A percentile compares a stretch with the other conserved stretches of the same genome.
These are phyloP conservation scores for Nasonia vitripennis DNA, from an alignment of 1,140 invertebrate species.

Conservation along the genomic window DNA sequence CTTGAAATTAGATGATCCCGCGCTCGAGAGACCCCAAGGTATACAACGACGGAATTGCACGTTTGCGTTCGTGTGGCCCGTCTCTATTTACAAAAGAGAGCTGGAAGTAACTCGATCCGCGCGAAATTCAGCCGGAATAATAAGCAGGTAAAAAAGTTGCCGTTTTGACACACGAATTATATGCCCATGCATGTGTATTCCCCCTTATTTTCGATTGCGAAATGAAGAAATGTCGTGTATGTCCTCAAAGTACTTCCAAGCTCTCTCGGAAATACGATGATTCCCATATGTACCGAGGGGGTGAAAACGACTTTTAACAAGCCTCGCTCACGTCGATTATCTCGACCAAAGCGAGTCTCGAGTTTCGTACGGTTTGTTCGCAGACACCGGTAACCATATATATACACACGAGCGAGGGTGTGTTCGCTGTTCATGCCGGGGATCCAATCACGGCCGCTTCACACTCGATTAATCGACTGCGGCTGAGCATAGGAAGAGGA, in stretches of 20 bases:
- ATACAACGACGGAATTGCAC: too few species aligned
- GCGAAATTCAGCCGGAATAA: background rate
- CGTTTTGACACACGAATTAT: too few species aligned
- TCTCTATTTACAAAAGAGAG: too few species aligned
- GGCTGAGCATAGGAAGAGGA: background rate
- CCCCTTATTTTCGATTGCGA: too few species aligned
- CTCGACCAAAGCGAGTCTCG: background rate
- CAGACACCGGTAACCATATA: background rate
- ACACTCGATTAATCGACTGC: slow-evolving; percentile 2
- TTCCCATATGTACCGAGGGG: too few species aligned
- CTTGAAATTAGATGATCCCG: background rate
- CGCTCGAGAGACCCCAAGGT: too few species aligned
- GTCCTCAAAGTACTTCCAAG: too few species aligned
- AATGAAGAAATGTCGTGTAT: too few species aligned
- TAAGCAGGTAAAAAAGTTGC: background rate
- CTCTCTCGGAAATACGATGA: too few species aligned
- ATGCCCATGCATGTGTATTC: too few species aligned
- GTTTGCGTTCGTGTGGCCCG: too few species aligned
- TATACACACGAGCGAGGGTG: background rate
- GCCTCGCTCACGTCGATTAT: background rate
- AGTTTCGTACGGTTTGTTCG: slow-evolving; percentile 5
- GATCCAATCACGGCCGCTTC: background rate
- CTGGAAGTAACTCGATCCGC: too few species aligned
- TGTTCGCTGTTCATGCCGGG: background rate
- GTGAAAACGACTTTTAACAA: background rate